Percentiles rank a stretch among this genome's conserved stretches.
These are phyloP conservation scores for Meriones unguiculatus DNA, from an alignment of 2,113 vertebrate species.

Conservation along the genomic window DNA sequence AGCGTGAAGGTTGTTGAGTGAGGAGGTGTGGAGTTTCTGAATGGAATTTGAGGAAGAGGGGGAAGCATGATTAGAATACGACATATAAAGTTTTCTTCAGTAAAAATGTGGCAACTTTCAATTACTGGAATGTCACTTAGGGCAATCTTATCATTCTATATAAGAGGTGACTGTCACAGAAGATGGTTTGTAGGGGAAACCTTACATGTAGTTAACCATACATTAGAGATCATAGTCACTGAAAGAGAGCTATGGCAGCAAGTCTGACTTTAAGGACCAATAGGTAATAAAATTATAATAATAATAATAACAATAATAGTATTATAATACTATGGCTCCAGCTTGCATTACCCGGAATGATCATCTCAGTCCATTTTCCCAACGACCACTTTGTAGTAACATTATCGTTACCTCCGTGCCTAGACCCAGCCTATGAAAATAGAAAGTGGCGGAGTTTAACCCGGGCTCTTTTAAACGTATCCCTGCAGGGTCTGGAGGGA, in stretches of 20 bases:
- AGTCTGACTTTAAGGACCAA: background rate
- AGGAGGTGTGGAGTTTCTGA: background rate
- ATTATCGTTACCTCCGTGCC: background rate
- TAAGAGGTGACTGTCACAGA: background rate
- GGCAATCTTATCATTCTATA: background rate
- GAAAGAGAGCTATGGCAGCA: background rate
- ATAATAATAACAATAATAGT: background rate
- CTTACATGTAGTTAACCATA: background rate
- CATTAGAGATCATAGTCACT: background rate
- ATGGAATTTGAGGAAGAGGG: background rate
- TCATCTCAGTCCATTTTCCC: background rate
- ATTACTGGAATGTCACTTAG: background rate
- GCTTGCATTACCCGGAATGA: background rate
- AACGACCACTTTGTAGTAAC: background rate
- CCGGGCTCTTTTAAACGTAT: background rate
- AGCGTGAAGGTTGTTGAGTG: background rate
- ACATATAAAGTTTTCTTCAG: background rate
- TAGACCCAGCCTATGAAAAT: background rate
- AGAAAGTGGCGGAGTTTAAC: background rate
- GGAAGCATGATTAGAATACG: background rate
- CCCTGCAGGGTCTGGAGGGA: background rate
- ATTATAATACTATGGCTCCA: background rate
- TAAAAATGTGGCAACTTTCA: constrained; percentile 31
- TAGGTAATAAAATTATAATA: background rate
- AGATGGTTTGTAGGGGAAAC: background rate